Percentiles rank a stretch among this genome's conserved stretches.
phyloP scores from a whole-genome alignment of 2,113 vertebrate genomes.

The Willisornis vidua region DNA sequence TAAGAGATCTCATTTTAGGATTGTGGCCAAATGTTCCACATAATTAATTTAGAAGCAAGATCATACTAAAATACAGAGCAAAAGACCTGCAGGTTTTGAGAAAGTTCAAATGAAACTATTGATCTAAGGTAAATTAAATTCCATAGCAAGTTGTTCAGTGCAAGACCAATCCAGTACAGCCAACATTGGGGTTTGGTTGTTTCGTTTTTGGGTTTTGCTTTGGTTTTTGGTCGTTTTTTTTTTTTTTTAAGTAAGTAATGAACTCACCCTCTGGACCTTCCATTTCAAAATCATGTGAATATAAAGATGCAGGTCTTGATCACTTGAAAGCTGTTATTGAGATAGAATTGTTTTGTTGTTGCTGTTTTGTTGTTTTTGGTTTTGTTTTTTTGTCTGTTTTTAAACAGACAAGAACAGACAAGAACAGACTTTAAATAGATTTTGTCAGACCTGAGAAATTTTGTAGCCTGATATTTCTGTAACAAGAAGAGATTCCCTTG shows the following conservation, averaged over 20 bases:
- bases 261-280: not conserved
- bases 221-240: not conserved
- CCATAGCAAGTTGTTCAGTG: not conserved
- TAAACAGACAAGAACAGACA: not conserved
- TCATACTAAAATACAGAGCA: not conserved
- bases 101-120: slow-evolving; percentile 30
- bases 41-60: slow-evolving; percentile 9
- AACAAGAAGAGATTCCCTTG: not conserved
- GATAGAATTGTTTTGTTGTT: not conserved
- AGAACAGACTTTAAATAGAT: not conserved
- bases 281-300: not conserved
- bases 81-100: not conserved
- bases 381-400: not conserved
- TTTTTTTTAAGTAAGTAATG: not conserved
- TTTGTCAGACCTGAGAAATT: not conserved
- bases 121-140: slow-evolving; percentile 34
- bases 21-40: not conserved
- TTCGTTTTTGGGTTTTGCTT: too few relatives aligned
- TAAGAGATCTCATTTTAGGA: not conserved
- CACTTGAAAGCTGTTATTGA: not conserved
- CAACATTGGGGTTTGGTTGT: not conserved
- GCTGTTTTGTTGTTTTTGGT: not conserved
- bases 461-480: not conserved
- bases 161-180: not conserved
- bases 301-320: not conserved